phyloP scores from a whole-genome alignment of 2,888 invertebrate species.

The Panopea generosa region DNA sequence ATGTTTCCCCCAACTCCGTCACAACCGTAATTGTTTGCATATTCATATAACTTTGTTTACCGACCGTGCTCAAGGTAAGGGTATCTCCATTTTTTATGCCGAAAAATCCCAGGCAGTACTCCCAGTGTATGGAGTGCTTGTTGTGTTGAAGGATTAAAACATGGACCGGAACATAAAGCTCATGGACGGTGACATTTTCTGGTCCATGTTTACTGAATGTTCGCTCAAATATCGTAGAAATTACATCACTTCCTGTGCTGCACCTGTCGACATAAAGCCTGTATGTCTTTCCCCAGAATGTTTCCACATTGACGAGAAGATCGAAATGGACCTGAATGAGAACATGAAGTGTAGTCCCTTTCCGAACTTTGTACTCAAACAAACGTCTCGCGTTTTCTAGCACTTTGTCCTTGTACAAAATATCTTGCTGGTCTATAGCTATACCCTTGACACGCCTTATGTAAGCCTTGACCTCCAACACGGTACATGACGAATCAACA shows the following conservation, averaged over 20 bases:
- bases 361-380: slow-evolving; percentile 70
- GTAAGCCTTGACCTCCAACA: slow-evolving; percentile 71
- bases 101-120: slow-evolving; percentile 72
- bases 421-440: slow-evolving; percentile 73
- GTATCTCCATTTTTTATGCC: slow-evolving; percentile 68
- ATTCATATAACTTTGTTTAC: slow-evolving; percentile 70
- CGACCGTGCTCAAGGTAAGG: slow-evolving; percentile 73
- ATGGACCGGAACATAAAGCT: slow-evolving; percentile 75
- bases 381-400: slow-evolving; percentile 72
- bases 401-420: slow-evolving; percentile 72
- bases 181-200: slow-evolving; percentile 70
- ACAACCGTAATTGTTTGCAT: slow-evolving; percentile 69
- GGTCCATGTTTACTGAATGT: slow-evolving; percentile 71
- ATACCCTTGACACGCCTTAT: slow-evolving; percentile 74
- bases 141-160: slow-evolving; percentile 70
- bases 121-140: slow-evolving; percentile 69
- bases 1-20: slow-evolving; percentile 62
- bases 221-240: slow-evolving; percentile 70
- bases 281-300: slow-evolving; percentile 81
- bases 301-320: slow-evolving; percentile 73
- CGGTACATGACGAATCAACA: slow-evolving; percentile 70
- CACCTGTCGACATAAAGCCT: slow-evolving; percentile 76
- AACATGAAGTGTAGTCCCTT: slow-evolving; percentile 68
- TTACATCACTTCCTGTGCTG: slow-evolving; percentile 72
- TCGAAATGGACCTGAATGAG: slow-evolving; percentile 74